Evolutionary conservation across 2,113 vertebrate genomes (phyloP).

Genomic region (Empidonax alnorum): DNA sequence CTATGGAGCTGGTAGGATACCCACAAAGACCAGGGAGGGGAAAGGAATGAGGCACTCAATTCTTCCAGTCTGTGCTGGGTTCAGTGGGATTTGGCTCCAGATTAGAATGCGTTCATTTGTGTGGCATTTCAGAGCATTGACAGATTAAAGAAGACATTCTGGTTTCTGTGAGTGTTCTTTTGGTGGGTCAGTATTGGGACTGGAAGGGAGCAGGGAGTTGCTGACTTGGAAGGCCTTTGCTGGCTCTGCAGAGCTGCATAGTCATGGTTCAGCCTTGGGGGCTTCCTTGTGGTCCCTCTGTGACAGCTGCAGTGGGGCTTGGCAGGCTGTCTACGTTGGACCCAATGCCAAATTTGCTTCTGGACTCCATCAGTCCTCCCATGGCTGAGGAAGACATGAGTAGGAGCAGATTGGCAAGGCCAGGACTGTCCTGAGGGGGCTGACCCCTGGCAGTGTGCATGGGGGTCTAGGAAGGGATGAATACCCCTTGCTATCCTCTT

Average conservation of each 20-base stretch:
- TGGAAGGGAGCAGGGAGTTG: background rate
- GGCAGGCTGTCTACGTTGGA: background rate
- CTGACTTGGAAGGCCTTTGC: background rate
- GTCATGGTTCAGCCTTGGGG: background rate
- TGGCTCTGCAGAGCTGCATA: background rate
- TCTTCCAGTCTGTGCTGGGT: background rate
- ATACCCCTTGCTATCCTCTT: background rate
- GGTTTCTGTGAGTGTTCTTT: background rate
- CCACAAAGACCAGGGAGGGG: background rate
- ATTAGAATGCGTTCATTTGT: background rate
- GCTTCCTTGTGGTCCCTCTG: background rate
- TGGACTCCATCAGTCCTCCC: background rate
- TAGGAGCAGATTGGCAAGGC: background rate
- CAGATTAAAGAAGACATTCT: background rate
- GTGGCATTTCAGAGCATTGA: background rate
- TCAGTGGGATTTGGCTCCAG: background rate
- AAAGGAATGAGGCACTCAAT: background rate
- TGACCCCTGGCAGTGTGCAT: fast-evolving
- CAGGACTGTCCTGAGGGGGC: background rate
- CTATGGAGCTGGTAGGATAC: background rate
- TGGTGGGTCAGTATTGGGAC: background rate
- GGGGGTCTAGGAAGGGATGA: background rate
- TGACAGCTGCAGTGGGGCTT: background rate
- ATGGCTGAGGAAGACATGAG: fast-evolving
- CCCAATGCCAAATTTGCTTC: background rate